Conservation (phyloP, 2,888 invertebrate genomes). For the Ophion ventricosus region DNA sequence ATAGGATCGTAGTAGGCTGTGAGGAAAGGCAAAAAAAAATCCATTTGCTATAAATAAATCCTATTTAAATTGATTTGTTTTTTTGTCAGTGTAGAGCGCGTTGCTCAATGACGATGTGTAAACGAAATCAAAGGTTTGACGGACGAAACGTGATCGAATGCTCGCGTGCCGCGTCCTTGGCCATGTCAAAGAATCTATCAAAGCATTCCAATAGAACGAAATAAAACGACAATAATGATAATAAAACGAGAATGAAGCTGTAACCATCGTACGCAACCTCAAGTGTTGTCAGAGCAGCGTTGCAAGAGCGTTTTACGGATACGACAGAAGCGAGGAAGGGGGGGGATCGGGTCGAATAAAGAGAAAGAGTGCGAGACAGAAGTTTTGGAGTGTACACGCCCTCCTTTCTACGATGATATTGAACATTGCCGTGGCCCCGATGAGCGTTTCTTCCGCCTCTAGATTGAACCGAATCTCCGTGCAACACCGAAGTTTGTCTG, state of each 20-base stretch:
- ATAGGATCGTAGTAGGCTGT: too few relatives aligned
- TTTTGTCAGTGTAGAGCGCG: slow-evolving; percentile 26
- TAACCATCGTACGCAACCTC: slow-evolving; percentile 7
- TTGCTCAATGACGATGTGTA: slow-evolving; percentile 57
- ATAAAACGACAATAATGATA: slow-evolving; percentile 22
- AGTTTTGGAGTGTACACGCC: slow-evolving; percentile 45
- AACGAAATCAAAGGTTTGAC: slow-evolving; percentile 41
- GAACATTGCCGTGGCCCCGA: slow-evolving; percentile 23
- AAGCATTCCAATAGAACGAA: slow-evolving; percentile 31
- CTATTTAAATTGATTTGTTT: too few relatives aligned
- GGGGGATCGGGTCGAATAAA: neutral
- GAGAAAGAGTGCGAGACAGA: slow-evolving; percentile 6
- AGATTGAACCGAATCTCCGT: slow-evolving; percentile 18
- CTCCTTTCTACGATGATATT: slow-evolving; percentile 62
- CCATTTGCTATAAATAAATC: too few relatives aligned
- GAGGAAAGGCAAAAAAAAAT: too few relatives aligned
- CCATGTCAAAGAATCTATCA: slow-evolving; percentile 57
- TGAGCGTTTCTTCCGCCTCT: slow-evolving; percentile 54
- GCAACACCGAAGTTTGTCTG: slow-evolving; percentile 1
- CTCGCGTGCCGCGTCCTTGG: slow-evolving; percentile 56
- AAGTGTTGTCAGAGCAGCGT: neutral
- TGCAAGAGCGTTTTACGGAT: neutral
- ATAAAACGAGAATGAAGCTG: slow-evolving; percentile 26
- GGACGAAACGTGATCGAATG: slow-evolving; percentile 24
- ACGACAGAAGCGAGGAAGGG: slow-evolving; percentile 3